Base-by-base conservation (phyloP, 2,113 vertebrate genomes). In the Tachysurus vachellii region DNA sequence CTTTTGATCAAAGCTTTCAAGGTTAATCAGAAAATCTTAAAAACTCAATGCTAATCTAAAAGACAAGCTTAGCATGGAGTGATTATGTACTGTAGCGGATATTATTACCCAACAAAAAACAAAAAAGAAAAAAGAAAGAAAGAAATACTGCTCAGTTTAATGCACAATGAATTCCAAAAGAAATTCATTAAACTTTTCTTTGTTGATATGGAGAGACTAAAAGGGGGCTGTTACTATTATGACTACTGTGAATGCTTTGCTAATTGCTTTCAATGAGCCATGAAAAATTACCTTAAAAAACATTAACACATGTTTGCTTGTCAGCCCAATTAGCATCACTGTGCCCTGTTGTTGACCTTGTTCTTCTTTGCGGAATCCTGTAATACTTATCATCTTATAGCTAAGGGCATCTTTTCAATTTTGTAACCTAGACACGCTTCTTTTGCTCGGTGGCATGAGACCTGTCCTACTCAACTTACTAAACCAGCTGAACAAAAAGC, bases 261-360 rank as follows among this genome's bases (percentile, higher is more conserved):
- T 68, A 87, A 79, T 89, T 77, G 80, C 31, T 61, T 61, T 80
- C 75, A n/a, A 80, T 50, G n/a, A 53, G 16, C 68, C 73, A 61
- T 79, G 44, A 84, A 59, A 86, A 82, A 56, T 56, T 21, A 57
- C 16, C 10, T 80, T 57, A 47, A 85, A 56, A 86, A 57, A 84
- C 8, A 50, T 61, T 56, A 59, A 73, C 31, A 86, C 62, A 62
- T 71, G 54, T 59, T 80, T 81, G 77, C 57, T 68, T 87, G 80
- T 59, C 68, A 86, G 61, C 86, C 85, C 81, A 90, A 84, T 87
- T 85, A 86, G 77, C 2, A 83, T 44, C 14, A 56, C 56, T 83
- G 23, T 61, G 11, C 47, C 61, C 19, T 31, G 50, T 2, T 77
- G 19, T 83, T 81, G 17, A 47, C 13, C 16, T 85, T n/a, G 5